Evolutionary conservation across 2,113 vertebrate genomes (phyloP).

Genomic region (Panthera tigris): DNA sequence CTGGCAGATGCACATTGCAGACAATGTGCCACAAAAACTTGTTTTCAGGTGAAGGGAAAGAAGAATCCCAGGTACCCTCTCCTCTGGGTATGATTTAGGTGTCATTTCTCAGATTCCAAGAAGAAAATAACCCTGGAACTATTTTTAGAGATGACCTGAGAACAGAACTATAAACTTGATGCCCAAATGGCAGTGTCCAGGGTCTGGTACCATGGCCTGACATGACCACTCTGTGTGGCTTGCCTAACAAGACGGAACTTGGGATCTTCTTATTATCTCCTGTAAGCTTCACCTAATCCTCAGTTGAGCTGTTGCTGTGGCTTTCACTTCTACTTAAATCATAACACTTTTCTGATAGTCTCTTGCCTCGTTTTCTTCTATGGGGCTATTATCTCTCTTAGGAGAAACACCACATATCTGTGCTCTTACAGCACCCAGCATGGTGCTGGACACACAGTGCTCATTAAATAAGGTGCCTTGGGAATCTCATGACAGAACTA

Average conservation of each 20-base stretch:
- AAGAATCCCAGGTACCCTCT: not conserved
- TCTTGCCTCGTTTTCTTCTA: not conserved
- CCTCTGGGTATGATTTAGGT: not conserved
- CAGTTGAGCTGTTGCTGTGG: not conserved
- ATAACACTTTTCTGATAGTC: not conserved
- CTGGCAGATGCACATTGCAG: not conserved
- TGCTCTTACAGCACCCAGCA: not conserved
- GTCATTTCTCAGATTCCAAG: slow-evolving; percentile 16
- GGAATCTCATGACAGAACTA: not conserved
- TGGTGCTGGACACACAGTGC: not conserved
- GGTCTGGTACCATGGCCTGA: not conserved
- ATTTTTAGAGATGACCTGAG: not conserved
- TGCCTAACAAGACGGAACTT: not conserved
- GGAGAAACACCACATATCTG: not conserved
- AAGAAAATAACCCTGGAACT: slow-evolving; percentile 39
- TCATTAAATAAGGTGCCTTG: not conserved
- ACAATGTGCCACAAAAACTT: not conserved
- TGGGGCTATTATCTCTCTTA: not conserved
- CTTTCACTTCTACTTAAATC: not conserved
- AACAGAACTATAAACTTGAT: not conserved
- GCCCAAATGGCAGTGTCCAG: not conserved
- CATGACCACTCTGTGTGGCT: not conserved
- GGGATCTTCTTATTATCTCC: not conserved
- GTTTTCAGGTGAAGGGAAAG: not conserved
- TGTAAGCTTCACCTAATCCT: not conserved